These are phyloP conservation scores for Corythornis cristatus DNA, from an alignment of 2,113 vertebrate species.

Conservation along the genomic window DNA sequence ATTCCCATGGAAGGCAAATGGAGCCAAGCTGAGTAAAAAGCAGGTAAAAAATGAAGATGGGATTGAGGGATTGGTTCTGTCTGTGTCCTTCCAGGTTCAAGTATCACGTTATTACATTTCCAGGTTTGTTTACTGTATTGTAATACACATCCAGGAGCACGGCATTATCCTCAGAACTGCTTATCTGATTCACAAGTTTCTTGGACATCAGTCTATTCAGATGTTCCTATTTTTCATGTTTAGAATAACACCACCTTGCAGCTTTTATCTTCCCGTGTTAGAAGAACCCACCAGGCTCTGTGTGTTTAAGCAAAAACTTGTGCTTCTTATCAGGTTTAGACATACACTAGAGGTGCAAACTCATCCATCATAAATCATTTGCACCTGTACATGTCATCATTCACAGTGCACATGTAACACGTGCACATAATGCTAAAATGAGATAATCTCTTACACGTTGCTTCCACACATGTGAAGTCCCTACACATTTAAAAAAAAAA, in stretches of 20 bases:
- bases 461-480: background rate
- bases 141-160: background rate
- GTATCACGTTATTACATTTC: background rate
- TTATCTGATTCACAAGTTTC: background rate
- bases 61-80: background rate
- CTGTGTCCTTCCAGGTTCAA: background rate
- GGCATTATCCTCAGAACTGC: background rate
- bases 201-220: background rate
- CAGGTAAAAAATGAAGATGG: background rate
- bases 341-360: background rate
- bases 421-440: conserved; percentile 3
- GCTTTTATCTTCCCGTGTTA: background rate
- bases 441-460: conserved; percentile 31
- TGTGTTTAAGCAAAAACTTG: conserved; percentile 22
- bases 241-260: background rate
- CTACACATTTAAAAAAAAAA: background rate
- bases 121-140: background rate
- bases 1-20: background rate
- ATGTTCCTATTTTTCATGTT: conserved; percentile 11
- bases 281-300: background rate
- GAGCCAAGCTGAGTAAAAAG: background rate
- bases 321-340: conserved; percentile 33
- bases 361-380: conserved; percentile 57
- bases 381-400: conserved; percentile 54
- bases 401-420: background rate